A percentile compares a stretch with the other conserved stretches of the same genome.
phyloP scores from a whole-genome alignment of 2,797 vertebrate species.

The Megalops cyprinoides region DNA sequence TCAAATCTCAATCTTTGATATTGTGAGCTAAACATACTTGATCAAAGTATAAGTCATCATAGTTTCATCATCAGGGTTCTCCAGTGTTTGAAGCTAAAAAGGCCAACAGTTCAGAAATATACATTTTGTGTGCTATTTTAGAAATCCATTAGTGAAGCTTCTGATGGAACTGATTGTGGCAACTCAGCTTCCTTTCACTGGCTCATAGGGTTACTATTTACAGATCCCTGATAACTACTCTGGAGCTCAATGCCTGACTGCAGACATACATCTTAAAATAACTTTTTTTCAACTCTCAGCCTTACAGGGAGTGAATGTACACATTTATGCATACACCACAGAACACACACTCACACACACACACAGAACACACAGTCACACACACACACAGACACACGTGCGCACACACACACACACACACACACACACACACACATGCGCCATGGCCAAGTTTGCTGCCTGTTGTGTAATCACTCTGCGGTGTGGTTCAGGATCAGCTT shows the following conservation, averaged over 20 bases:
- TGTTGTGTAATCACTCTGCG: conserved; percentile 71
- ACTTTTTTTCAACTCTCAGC: conserved; percentile 46
- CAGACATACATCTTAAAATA: conserved; percentile 66
- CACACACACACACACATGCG: conserved; percentile 41
- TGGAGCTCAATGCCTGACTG: conserved; percentile 59
- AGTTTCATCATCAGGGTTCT: conserved; percentile 46
- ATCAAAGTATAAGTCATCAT: conserved; percentile 45
- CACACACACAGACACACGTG: background rate
- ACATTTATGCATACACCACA: background rate
- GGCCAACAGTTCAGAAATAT: conserved; percentile 43
- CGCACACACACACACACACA: background rate
- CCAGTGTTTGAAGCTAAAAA: conserved; percentile 51
- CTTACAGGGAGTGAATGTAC: conserved; percentile 23
- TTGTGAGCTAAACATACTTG: background rate
- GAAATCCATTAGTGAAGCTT: conserved; percentile 66
- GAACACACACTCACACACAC: conserved; percentile 32
- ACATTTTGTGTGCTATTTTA: conserved; percentile 54
- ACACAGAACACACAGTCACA: conserved; percentile 38
- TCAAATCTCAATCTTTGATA: background rate
- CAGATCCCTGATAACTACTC: conserved; percentile 67
- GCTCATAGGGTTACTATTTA: conserved; percentile 68
- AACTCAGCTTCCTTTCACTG: conserved; percentile 64
- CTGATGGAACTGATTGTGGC: conserved; percentile 65
- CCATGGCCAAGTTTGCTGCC: conserved; percentile 66
- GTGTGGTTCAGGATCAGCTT: conserved; percentile 70